Evolutionary conservation across 1,140 invertebrate species (phyloP).

Genomic region (Aradophagus sp.): DNA sequence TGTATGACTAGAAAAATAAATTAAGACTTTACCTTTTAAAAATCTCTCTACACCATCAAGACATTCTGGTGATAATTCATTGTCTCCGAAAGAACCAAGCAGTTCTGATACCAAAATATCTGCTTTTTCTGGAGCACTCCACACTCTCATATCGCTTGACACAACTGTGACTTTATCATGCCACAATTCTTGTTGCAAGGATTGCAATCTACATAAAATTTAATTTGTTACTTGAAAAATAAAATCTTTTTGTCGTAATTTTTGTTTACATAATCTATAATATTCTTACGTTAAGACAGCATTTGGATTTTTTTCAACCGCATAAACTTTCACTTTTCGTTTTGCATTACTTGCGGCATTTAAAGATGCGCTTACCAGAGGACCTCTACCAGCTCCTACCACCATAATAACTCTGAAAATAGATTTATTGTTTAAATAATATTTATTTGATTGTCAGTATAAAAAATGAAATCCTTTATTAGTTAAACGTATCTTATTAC

Average conservation of each 20-base stretch:
- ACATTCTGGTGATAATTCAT: constrained; percentile 99
- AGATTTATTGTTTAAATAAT: background rate
- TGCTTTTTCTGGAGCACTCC: constrained; percentile 86
- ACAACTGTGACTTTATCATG: constrained; percentile 84
- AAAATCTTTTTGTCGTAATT: background rate
- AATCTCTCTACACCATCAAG: constrained; percentile 94
- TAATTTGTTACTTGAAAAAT: background rate
- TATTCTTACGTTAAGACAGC: constrained; percentile 87
- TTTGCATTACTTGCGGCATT: constrained; percentile 84
- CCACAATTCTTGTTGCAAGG: constrained; percentile 80
- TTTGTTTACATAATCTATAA: background rate
- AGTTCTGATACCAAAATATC: constrained; percentile 98
- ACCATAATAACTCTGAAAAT: constrained; percentile 86
- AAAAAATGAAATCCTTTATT: no score
- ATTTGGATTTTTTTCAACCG: constrained; percentile 98
- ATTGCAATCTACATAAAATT: constrained; percentile 25
- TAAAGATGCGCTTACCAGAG: constrained; percentile 89
- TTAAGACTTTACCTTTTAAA: constrained; percentile 80
- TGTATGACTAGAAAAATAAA: no score
- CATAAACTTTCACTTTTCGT: constrained; percentile 84
- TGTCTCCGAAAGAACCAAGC: constrained; percentile 98
- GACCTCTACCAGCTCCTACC: constrained; percentile 96
- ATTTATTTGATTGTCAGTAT: no score
- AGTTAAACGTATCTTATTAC: no score
- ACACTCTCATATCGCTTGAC: constrained; percentile 93